Evolutionary conservation across 1,140 invertebrate species (phyloP), one percentile per base, ranked within the genome.

Genomic region (Drosophila kepulauana): DNA sequence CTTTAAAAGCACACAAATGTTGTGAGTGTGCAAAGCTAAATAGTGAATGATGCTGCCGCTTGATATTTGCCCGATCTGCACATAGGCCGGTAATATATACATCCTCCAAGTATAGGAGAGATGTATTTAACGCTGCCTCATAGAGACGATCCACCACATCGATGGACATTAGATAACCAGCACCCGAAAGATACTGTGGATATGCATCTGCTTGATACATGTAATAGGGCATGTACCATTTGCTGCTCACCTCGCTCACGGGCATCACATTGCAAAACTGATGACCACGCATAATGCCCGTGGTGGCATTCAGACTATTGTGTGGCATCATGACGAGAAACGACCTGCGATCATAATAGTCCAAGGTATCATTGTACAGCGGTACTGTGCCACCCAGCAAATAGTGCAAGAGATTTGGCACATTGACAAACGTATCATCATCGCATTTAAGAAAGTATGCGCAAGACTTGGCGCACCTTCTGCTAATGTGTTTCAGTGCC

Each of bases 111-210:
- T 97, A 96, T 71, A 97, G 94, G 38, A 97, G 93, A 5, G 95
- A 94, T 8, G 95, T 96, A 46, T 93, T 92, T 1, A 97, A 86
- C 0, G 97, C 95, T 11, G 95, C 94, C 16, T 94, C 89, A 85
- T 96, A 97, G 6, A 98, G 93, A 66, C 94, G 95, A 20, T 86
- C 82, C 5, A 95, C 95, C 1, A 96, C 94, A 82, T 95, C 95
- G 8, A 94, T 91, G n/a, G 96, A 96, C 93, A 98, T 95, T 1
- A 96, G 94, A 93, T 98, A 98, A 1, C 95, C 96, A 10, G 97
- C 97, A 11, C 97, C 97, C 0, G 97, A 97, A 58, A 98, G 92
- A 93, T 98, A 98, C 70, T 95, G 95, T 3, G 97, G 97, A 94
- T 98, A 98, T 13, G 94, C 93, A 68, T 94, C 93, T 1, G 94